A percentile compares a stretch with the other conserved stretches of the same genome.
Conservation (phyloP, 2,113 vertebrate genomes). For the Aramus guarauna region DNA sequence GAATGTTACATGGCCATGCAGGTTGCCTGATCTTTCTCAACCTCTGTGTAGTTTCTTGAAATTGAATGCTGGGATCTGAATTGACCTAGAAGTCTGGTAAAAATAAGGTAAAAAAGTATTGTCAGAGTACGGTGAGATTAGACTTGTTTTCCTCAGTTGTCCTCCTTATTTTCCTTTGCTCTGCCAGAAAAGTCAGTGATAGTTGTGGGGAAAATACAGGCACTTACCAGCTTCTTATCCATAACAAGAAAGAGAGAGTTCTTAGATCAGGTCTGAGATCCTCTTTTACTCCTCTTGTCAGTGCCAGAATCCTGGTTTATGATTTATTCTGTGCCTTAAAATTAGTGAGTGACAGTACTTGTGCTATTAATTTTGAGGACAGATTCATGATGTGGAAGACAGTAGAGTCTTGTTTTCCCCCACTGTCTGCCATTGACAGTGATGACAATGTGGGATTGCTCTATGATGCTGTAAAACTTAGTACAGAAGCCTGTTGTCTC, state of each 20-base stretch:
- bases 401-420: background rate
- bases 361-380: background rate
- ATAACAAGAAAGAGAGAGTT: background rate
- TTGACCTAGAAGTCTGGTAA: background rate
- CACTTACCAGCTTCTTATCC: background rate
- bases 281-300: background rate
- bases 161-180: background rate
- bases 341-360: background rate
- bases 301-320: background rate
- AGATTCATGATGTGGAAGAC: background rate
- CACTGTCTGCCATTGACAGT: accelerated
- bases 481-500: background rate
- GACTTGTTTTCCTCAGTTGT: background rate
- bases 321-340: background rate
- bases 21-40: background rate
- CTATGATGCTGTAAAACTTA: background rate
- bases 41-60: background rate
- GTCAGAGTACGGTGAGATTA: background rate
- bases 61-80: background rate
- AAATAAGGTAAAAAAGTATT: background rate
- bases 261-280: background rate
- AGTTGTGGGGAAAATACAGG: background rate
- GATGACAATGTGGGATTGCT: background rate
- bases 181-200: background rate
- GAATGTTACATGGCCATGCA: background rate